phyloP scores from a whole-genome alignment of 2,113 vertebrate species.

The Epinephelus fuscoguttatus region DNA sequence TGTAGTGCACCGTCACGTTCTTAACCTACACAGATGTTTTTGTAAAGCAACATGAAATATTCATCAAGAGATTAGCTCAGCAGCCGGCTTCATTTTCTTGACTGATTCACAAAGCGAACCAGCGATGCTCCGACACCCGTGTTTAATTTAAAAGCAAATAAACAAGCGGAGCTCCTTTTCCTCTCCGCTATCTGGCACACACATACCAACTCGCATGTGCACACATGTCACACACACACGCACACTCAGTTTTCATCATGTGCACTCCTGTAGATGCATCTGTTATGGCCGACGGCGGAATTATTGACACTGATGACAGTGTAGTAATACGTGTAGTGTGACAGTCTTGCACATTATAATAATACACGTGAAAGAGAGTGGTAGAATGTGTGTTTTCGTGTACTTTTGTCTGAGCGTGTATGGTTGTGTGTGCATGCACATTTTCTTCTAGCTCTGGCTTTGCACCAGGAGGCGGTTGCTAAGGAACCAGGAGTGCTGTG shows the following conservation, averaged over 20 bases:
- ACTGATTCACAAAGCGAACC: constrained; percentile 51
- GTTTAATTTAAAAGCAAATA: constrained; percentile 55
- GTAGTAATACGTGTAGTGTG: constrained; percentile 28
- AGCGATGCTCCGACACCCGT: constrained; percentile 18
- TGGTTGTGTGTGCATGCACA: constrained; percentile 36
- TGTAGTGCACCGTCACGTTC: constrained; percentile 45
- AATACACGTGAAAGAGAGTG: constrained; percentile 30
- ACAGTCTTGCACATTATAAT: constrained; percentile 15
- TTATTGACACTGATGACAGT: neutral
- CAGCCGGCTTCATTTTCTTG: constrained; percentile 40
- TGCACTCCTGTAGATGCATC: neutral
- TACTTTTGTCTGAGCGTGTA: constrained; percentile 15
- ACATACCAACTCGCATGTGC: constrained; percentile 1
- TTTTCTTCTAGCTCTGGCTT: constrained; percentile 70
- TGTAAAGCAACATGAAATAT: constrained; percentile 68
- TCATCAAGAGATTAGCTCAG: constrained; percentile 58
- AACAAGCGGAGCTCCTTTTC: constrained; percentile 35
- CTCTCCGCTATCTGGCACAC: constrained; percentile 12
- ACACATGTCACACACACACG: neutral
- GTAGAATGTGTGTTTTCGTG: constrained; percentile 26
- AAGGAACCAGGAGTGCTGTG: constrained; percentile 75
- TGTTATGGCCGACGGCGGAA: constrained; percentile 14
- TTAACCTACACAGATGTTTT: constrained; percentile 68
- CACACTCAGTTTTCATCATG: neutral
- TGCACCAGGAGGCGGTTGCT: constrained; percentile 83